Conservation (phyloP, 2,113 vertebrate species). For the Colinus virginianus region DNA sequence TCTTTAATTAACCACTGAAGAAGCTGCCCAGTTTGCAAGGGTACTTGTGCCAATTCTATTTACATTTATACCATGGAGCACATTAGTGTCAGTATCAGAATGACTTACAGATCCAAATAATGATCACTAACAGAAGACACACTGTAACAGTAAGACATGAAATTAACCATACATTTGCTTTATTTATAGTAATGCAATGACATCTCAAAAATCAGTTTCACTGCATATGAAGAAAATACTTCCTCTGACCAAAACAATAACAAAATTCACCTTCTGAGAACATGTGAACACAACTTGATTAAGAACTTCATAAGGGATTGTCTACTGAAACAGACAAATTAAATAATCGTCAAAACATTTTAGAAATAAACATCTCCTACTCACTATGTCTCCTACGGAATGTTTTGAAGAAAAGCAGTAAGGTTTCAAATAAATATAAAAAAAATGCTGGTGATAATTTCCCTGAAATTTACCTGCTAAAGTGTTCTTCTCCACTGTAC, state of each 20-base stretch:
- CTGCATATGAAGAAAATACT: background rate
- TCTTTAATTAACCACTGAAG: background rate
- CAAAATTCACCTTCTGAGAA: background rate
- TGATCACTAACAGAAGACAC: background rate
- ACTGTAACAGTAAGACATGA: background rate
- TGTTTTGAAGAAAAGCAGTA: background rate
- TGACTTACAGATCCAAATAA: background rate
- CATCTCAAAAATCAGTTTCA: background rate
- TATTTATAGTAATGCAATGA: background rate
- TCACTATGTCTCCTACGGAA: background rate
- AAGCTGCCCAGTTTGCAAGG: background rate
- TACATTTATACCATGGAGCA: background rate
- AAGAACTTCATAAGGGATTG: background rate
- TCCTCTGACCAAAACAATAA: background rate
- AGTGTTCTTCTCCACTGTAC: slow-evolving; percentile 85
- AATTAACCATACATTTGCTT: background rate
- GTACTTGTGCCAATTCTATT: background rate
- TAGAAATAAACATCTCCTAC: background rate
- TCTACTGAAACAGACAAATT: background rate
- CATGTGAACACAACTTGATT: background rate
- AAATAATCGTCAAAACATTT: background rate
- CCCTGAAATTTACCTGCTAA: slow-evolving; percentile 81
- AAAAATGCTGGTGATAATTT: background rate
- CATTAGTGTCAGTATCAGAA: background rate
- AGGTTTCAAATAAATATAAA: background rate